Conservation (phyloP, 2,797 vertebrate genomes). For the Columba guinea region DNA sequence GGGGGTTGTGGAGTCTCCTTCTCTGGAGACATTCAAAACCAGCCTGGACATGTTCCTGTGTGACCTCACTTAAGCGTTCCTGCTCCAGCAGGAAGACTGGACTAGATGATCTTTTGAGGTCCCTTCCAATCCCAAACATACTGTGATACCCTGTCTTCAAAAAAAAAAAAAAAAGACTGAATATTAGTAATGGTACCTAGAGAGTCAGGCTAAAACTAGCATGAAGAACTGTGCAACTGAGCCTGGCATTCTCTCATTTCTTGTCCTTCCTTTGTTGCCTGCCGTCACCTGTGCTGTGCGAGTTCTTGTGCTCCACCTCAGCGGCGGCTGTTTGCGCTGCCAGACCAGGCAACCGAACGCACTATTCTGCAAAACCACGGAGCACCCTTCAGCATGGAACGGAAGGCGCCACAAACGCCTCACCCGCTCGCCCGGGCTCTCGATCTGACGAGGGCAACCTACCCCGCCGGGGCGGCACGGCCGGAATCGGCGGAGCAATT, state of each 20-base stretch:
- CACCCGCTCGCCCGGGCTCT: background rate
- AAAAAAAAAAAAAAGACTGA: background rate
- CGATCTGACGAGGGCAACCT: background rate
- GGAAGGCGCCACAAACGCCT: background rate
- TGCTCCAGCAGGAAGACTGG: no score
- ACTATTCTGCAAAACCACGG: background rate
- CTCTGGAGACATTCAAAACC: no score
- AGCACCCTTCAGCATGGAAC: background rate
- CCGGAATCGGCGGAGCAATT: background rate
- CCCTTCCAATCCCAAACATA: no score
- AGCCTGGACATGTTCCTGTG: no score
- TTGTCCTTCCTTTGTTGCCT: constrained; percentile 58
- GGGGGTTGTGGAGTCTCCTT: no score
- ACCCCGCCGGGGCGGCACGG: background rate
- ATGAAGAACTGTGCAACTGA: background rate
- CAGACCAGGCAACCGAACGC: background rate
- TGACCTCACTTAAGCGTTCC: no score
- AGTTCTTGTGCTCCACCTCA: background rate
- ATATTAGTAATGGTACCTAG: background rate
- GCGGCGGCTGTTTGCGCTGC: background rate
- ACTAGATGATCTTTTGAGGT: no score
- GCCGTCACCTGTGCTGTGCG: constrained; percentile 39
- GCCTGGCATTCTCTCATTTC: background rate
- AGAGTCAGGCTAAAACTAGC: background rate
- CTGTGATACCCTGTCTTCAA: no score